Percentiles rank a stretch among this genome's conserved stretches.
phyloP scores from a whole-genome alignment of 2,113 vertebrate species.

The Cariama cristata region DNA sequence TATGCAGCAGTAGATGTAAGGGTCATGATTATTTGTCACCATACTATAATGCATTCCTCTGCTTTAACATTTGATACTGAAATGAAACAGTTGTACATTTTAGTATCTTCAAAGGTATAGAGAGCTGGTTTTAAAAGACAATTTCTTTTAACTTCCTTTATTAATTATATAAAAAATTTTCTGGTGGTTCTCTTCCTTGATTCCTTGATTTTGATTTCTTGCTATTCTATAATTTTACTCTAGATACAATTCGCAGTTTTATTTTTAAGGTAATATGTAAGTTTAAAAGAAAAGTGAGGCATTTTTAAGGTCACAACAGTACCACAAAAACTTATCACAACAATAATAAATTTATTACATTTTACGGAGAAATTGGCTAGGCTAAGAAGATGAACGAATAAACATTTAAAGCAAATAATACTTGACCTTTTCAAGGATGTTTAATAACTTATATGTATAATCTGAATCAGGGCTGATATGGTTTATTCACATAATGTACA shows the following conservation, averaged over 20 bases:
- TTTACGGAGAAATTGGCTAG: not conserved
- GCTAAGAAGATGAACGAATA: not conserved
- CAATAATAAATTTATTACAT: not conserved
- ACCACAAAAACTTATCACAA: not conserved
- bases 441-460: not conserved
- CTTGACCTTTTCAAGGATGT: not conserved
- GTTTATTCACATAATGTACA: not conserved
- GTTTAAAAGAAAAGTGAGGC: not conserved
- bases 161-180: not conserved
- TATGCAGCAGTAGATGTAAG: fast-evolving
- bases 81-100: not conserved
- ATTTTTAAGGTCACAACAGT: not conserved
- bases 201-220: not conserved
- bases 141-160: not conserved
- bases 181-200: not conserved
- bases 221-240: not conserved
- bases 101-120: not conserved
- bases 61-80: not conserved
- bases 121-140: not conserved
- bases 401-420: not conserved
- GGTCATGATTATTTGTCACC: no score
- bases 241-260: not conserved
- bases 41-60: not conserved
- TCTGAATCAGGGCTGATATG: not conserved
- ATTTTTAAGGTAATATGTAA: not conserved